These are phyloP conservation scores for Antrozous pallidus DNA, from an alignment of 2,797 vertebrate species.

Conservation along the genomic window DNA sequence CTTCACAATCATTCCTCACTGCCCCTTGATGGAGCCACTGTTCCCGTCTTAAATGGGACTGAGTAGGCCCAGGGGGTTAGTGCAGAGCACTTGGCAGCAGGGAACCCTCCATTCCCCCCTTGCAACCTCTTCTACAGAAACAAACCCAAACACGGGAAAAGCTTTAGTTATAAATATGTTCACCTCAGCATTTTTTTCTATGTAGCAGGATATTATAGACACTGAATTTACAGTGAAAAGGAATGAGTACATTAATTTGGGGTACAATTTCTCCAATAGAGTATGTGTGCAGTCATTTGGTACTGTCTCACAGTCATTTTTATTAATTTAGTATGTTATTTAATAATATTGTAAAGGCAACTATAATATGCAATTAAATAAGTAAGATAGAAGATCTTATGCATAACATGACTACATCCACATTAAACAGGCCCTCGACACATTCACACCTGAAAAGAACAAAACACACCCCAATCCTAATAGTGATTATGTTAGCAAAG, in stretches of 20 bases:
- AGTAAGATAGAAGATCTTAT: neutral
- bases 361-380: neutral
- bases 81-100: neutral
- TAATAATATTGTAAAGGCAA: neutral
- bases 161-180: neutral
- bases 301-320: neutral
- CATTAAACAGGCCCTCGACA: neutral
- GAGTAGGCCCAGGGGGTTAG: neutral
- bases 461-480: neutral
- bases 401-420: neutral
- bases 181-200: neutral
- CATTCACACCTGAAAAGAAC: neutral
- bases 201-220: neutral
- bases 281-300: too few species aligned
- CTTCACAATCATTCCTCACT: neutral
- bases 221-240: neutral
- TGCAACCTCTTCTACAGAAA: neutral
- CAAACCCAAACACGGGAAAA: neutral
- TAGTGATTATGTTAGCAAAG: too few species aligned
- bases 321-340: neutral
- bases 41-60: accelerated
- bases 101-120: neutral
- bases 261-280: neutral
- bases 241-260: neutral
- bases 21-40: neutral